A percentile compares a stretch with the other conserved stretches of the same genome.
These are phyloP conservation scores for Schizotus pectinicornis DNA, from an alignment of 2,888 invertebrate genomes.

Conservation along the genomic window DNA sequence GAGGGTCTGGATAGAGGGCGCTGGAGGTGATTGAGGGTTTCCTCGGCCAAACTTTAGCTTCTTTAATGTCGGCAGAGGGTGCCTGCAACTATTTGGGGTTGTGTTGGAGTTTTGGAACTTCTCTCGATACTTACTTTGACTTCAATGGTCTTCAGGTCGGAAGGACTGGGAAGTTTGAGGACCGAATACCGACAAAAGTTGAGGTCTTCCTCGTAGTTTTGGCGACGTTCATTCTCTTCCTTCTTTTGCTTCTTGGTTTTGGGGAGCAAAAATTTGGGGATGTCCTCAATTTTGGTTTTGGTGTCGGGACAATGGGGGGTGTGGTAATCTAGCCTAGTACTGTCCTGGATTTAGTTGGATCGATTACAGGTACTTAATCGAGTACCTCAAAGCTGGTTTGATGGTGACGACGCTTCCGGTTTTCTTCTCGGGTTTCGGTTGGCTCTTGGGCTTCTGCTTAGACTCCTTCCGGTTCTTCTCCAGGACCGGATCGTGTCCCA, in stretches of 20 bases:
- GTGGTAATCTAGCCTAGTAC: slow-evolving; percentile 32
- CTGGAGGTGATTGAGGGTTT: slow-evolving; percentile 47
- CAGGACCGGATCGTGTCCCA: slow-evolving; percentile 5
- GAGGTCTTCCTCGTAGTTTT: slow-evolving; percentile 36
- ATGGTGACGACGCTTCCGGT: neutral
- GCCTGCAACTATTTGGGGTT: slow-evolving; percentile 42
- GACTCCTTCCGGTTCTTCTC: slow-evolving; percentile 5
- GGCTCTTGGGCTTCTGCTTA: neutral
- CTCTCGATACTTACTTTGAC: slow-evolving; percentile 31
- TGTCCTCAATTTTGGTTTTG: slow-evolving; percentile 18
- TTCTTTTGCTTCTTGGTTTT: slow-evolving; percentile 39
- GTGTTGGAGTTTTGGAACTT: neutral
- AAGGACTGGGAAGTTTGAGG: slow-evolving; percentile 45
- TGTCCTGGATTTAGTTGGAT: slow-evolving; percentile 8
- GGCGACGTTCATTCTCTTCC: slow-evolving; percentile 36
- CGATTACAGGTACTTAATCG: neutral
- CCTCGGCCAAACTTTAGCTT: slow-evolving; percentile 48
- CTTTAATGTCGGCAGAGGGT: slow-evolving; percentile 51
- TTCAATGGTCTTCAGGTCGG: slow-evolving; percentile 33
- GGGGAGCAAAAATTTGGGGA: slow-evolving; percentile 40
- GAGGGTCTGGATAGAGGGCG: slow-evolving; percentile 47
- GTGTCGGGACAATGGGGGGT: neutral
- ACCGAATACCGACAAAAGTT: slow-evolving; percentile 49
- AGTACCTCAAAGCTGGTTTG: slow-evolving; percentile 12
- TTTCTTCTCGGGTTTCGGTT: neutral